Evolutionary conservation across 2,797 vertebrate genomes (phyloP).

Genomic region (Tangara arthus): DNA sequence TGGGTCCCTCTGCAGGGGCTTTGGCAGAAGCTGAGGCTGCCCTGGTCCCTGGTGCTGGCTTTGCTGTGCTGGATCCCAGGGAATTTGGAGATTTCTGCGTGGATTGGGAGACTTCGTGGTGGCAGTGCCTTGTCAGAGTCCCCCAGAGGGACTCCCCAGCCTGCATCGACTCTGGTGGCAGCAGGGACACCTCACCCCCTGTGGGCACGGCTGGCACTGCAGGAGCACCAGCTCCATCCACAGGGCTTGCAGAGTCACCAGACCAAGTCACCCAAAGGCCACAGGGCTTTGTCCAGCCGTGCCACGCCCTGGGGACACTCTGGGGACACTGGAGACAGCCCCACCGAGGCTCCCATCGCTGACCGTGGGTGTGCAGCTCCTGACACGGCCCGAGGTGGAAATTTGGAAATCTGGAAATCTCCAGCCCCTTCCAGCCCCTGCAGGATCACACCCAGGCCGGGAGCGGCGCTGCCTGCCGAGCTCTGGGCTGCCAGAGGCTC

Average conservation of each 20-base stretch:
- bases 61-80: not conserved
- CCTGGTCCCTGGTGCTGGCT: not conserved
- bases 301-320: not conserved
- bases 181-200: not conserved
- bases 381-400: not conserved
- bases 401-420: not conserved
- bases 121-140: not conserved
- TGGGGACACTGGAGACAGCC: not conserved
- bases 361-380: not conserved
- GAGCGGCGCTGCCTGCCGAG: not conserved
- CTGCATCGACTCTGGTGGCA: not conserved
- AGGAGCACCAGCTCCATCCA: not conserved
- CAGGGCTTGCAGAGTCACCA: not conserved
- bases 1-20: not conserved
- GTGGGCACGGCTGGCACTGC: not conserved
- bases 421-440: not conserved
- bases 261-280: not conserved
- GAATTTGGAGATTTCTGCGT: not conserved
- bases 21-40: not conserved
- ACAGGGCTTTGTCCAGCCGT: not conserved
- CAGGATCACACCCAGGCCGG: rapidly evolving
- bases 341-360: not conserved
- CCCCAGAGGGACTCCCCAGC: not conserved
- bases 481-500: not conserved
- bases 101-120: not conserved